Evolutionary conservation across 2,888 invertebrate genomes (phyloP).

Genomic region (Aspidapion aeneum): DNA sequence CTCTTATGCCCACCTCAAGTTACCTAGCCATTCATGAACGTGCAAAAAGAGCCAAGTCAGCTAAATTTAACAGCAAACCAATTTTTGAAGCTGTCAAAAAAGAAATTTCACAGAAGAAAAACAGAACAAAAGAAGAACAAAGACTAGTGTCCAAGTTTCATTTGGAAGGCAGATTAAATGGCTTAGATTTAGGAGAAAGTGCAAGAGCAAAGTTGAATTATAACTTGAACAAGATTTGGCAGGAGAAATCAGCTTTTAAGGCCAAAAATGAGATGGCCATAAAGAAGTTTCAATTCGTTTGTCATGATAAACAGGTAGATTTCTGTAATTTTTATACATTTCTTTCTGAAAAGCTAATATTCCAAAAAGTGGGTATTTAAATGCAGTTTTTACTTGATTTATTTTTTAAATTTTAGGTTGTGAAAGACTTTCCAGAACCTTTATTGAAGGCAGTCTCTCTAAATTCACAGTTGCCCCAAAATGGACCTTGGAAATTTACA

Average conservation of each 20-base stretch:
- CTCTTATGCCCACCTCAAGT: conserved; percentile 73
- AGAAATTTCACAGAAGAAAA: conserved; percentile 33
- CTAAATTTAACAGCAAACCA: conserved; percentile 67
- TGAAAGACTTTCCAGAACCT: conserved; percentile 71
- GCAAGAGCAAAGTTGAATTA: conserved; percentile 55
- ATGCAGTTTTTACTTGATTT: too few relatives aligned
- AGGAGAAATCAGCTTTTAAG: conserved; percentile 61
- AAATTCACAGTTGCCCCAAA: conserved; percentile 55
- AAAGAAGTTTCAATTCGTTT: conserved; percentile 60
- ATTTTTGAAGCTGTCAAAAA: conserved; percentile 67
- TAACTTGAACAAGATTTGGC: conserved; percentile 52
- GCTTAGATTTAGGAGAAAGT: conserved; percentile 61
- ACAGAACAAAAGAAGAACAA: conserved; percentile 57
- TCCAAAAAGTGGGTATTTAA: too few relatives aligned
- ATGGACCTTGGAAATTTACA: conserved; percentile 83
- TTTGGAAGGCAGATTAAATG: conserved; percentile 80
- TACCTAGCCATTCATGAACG: conserved; percentile 78
- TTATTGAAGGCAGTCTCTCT: conserved; percentile 63
- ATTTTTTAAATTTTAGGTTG: conserved; percentile 36
- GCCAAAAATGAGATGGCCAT: conserved; percentile 64
- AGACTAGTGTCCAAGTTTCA: conserved; percentile 74
- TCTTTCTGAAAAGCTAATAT: too few relatives aligned
- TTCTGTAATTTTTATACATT: too few relatives aligned
- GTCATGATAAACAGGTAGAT: not conserved
- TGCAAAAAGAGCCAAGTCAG: conserved; percentile 68